A percentile compares a stretch with the other conserved stretches of the same genome.
Conservation (phyloP, 2,113 vertebrate genomes). For the Tachycineta bicolor region DNA sequence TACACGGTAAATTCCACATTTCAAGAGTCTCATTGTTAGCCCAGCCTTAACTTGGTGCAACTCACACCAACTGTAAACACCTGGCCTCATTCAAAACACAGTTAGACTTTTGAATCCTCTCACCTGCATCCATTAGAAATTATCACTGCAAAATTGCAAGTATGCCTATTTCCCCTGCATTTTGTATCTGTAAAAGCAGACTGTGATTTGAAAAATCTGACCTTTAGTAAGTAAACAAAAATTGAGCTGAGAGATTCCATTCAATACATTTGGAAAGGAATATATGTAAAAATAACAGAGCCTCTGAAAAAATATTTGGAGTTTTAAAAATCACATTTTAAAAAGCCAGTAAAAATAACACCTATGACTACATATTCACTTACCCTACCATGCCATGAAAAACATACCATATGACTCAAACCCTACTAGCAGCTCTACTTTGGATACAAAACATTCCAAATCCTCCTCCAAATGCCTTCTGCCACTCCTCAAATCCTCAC, state of each 20-base stretch:
- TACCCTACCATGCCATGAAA: slow-evolving; percentile 12
- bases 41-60: not conserved
- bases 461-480: not conserved
- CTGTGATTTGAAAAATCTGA: not conserved
- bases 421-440: not conserved
- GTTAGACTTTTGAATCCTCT: not conserved
- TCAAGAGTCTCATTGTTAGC: not conserved
- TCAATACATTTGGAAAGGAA: slow-evolving; percentile 6
- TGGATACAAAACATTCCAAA: not conserved
- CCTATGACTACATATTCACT: slow-evolving; percentile 20
- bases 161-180: not conserved
- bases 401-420: slow-evolving; percentile 12
- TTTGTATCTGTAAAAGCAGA: not conserved
- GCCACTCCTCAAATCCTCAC: not conserved
- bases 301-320: slow-evolving; percentile 34
- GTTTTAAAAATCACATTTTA: slow-evolving; percentile 4
- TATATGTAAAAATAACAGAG: slow-evolving; percentile 10
- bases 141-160: not conserved
- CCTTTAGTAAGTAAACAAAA: slow-evolving; percentile 29
- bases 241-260: slow-evolving; percentile 10
- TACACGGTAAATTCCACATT: not conserved
- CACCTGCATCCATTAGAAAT: not conserved
- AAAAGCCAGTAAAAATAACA: slow-evolving; percentile 37
- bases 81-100: not conserved
- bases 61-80: not conserved